Evolutionary conservation across 2,888 invertebrate genomes (phyloP), one percentile per base, ranked within the genome.

Genomic region (Hirtodrosophila trivittata): DNA sequence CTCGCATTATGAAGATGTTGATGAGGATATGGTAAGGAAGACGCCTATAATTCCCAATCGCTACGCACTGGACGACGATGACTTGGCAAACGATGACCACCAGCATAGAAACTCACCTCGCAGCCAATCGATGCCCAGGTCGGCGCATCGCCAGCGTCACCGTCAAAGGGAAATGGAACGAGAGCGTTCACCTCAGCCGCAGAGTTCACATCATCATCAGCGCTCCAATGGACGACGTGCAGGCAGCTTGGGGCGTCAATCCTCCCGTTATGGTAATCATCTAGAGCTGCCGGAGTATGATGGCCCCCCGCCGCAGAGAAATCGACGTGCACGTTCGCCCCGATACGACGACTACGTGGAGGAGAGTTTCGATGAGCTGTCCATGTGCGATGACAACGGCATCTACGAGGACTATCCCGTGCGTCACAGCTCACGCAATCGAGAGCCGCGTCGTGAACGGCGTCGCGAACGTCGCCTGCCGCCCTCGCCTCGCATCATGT

Each of bases 41-140:
- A 92, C 93, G 0, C 93, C 94, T 0, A 93, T 95, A 28, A 91
- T 95, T 33, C 94, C 93, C 86, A 95, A 95, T 88, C 93, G 93
- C 73, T 95, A 95, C 87, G 94, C 94, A 0, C 89, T 94, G 45
- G 93, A 93, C 45, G 91, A 91, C 42, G 84, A 81, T 26, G 51
- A 62, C 37, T 33, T 71, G 9, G 26, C 12, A 0, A 26, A 13
- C 1, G 58, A 45, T 3, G 66, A 52, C 1, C 66, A 67, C 1
- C 62, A 69, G 4, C 32, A 56, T 1, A 68, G 80, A 5, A 63
- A 66, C 7, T 62, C 78, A 1, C 73, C 85, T 2, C 77, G 90
- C 13, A 89, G 89, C 30, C 90, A 89, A 58, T 90, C 90, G 2
- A 89, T 90, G 90, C 90, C 90, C 1, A 83, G 89, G 18, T 86